These are phyloP conservation scores for Peucedramus taeniatus DNA, from an alignment of 2,113 vertebrate species.

Conservation along the genomic window DNA sequence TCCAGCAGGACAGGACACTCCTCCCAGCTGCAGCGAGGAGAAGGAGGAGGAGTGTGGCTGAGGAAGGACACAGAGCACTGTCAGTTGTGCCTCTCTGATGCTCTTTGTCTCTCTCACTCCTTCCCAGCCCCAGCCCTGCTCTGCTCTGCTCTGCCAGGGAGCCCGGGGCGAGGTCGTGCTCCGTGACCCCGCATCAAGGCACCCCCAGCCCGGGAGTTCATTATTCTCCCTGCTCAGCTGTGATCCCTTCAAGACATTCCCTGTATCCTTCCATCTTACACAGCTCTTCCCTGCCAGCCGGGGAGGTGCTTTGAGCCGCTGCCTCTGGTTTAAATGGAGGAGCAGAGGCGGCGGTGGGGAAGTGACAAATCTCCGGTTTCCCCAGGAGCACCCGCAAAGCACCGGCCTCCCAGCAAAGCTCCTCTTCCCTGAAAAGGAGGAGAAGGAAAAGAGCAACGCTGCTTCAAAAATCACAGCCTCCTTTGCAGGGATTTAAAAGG, in stretches of 20 bases:
- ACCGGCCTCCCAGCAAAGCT: background rate
- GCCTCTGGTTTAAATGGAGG: background rate
- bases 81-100: background rate
- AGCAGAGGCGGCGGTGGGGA: background rate
- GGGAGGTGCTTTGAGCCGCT: background rate
- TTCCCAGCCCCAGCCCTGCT: too few species aligned
- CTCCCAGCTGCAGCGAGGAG: fast-evolving
- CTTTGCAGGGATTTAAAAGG: background rate
- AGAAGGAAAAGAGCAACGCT: background rate
- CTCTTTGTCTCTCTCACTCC: background rate
- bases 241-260: background rate
- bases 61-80: background rate
- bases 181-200: background rate
- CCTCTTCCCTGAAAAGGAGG: background rate
- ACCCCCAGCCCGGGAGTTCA: fast-evolving
- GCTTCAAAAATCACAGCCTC: background rate
- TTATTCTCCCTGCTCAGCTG: background rate
- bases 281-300: background rate
- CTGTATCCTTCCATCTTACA: background rate
- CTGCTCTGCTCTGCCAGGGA: fast-evolving
- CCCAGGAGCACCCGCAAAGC: background rate
- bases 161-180: background rate
- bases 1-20: background rate
- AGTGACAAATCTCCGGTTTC: background rate
- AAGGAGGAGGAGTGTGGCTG: background rate